Conservation (phyloP, 1,140 invertebrate genomes). For the Eubasilissa regina region DNA sequence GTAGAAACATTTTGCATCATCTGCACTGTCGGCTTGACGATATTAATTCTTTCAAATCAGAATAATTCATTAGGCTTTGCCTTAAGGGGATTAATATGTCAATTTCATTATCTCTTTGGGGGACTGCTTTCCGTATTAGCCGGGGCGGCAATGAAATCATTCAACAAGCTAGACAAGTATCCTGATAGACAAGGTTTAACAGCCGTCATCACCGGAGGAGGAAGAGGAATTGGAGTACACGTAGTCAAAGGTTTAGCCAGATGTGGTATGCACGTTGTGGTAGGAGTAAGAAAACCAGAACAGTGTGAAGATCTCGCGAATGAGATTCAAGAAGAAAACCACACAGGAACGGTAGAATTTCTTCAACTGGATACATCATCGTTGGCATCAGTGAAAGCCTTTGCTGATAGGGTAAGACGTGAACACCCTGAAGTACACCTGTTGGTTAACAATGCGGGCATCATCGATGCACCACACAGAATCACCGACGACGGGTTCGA, state of each 20-base stretch:
- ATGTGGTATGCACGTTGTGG: conserved; percentile 87
- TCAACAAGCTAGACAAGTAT: conserved; percentile 4
- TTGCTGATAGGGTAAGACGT: conserved; percentile 78
- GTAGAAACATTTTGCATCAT: not conserved
- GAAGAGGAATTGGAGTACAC: conserved; percentile 87
- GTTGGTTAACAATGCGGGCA: conserved; percentile 90
- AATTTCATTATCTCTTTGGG: not conserved
- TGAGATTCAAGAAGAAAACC: conserved; percentile 69
- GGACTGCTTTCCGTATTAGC: not conserved
- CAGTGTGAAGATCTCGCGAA: conserved; percentile 71
- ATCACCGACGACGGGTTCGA: conserved; percentile 88
- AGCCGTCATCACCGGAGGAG: conserved; percentile 91
- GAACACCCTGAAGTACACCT: conserved; percentile 80
- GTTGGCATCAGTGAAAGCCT: conserved; percentile 83
- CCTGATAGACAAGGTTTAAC: conserved; percentile 74
- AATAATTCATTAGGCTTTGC: not conserved
- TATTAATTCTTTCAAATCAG: not conserved
- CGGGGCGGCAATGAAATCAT: not conserved
- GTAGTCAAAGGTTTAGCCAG: conserved; percentile 86
- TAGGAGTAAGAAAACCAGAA: conserved; percentile 82
- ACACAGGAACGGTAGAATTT: conserved; percentile 69
- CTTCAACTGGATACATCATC: conserved; percentile 76
- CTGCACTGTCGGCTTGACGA: not conserved
- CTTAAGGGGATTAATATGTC: not conserved
- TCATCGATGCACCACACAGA: conserved; percentile 87